Percentiles rank a stretch among this genome's conserved stretches.
Evolutionary conservation across 2,113 vertebrate genomes (phyloP).

Genomic region (Phalacrocorax carbo): DNA sequence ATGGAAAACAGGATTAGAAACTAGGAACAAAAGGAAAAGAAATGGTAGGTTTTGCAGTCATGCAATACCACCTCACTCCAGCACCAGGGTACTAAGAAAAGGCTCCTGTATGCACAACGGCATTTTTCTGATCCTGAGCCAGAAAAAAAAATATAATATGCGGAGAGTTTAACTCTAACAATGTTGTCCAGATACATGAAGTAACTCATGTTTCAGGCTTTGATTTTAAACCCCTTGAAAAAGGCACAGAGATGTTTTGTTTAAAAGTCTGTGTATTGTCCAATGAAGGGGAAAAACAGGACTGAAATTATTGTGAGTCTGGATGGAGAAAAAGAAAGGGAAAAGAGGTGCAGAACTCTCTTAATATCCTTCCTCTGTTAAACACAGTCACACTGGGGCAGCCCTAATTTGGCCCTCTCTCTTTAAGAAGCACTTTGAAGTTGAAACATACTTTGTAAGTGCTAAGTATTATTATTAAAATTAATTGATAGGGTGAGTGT

Average conservation of each 20-base stretch:
- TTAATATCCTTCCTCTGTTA: background rate
- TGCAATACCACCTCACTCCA: background rate
- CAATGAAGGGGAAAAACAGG: background rate
- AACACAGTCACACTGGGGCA: accelerated
- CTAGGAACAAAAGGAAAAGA: background rate
- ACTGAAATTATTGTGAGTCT: background rate
- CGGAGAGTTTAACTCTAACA: background rate
- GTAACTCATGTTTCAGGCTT: background rate
- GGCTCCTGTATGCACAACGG: background rate
- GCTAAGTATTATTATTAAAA: constrained; percentile 20
- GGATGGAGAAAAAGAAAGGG: background rate
- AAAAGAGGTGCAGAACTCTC: background rate
- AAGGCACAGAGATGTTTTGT: background rate
- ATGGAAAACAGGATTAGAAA: background rate
- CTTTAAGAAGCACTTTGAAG: background rate
- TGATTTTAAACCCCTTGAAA: background rate
- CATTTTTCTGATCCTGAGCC: background rate
- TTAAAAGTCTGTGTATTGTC: background rate
- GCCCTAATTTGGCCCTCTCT: background rate
- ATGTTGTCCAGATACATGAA: accelerated
- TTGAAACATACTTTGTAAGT: background rate
- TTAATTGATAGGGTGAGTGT: background rate
- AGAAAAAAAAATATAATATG: too few species aligned
- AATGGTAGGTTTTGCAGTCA: background rate
- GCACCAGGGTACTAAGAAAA: background rate